Evolutionary conservation across 2,888 invertebrate species (phyloP), one percentile per base, ranked within the genome.

Genomic region (Mythimna loreyi): DNA sequence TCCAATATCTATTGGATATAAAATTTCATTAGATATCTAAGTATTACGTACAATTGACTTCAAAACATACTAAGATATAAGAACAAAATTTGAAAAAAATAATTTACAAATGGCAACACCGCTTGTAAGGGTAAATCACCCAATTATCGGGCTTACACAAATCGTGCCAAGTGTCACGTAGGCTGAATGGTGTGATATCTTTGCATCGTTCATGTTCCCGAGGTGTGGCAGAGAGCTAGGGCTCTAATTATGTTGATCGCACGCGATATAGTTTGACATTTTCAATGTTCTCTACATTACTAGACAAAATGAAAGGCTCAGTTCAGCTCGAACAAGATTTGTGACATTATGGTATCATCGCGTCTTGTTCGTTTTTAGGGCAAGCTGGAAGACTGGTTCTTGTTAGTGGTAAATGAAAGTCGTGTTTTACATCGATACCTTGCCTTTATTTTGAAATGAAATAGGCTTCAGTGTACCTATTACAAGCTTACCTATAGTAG

Each of bases 181-280:
- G 83, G 79, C 82, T 66, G 80, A 75, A 70, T 71, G 79, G 80
- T 76, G 78, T 65, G 72, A 72, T 83, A 83, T 83, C 83, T 78
- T 52, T 74, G 72, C 80, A 84, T 87, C 82, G 81, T 72, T 80
- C 84, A 83, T 84, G 86, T 84, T 82, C 74, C 80, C 63, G 62
- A 78, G 82, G 82, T 84, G 82, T 86, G 89, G 81, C 85, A 80
- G 83, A 86, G 85, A 83, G 72, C 81, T 75, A 75, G 71, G 60
- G 61, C 72, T 85, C 86, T 90, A 90, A 91, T 90, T 91, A 89
- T 86, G 85, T 87, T 79, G 89, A 90, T 89, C 79, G 83, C 62
- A 70, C 80, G 62, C 71, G 88, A 89, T 87, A 88, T 73, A 67
- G 43, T 69, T 79, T 88, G 90, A 86, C 89, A 90, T 90, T 90